Conservation (phyloP, 2,888 invertebrate genomes). For the Bibio marci region DNA sequence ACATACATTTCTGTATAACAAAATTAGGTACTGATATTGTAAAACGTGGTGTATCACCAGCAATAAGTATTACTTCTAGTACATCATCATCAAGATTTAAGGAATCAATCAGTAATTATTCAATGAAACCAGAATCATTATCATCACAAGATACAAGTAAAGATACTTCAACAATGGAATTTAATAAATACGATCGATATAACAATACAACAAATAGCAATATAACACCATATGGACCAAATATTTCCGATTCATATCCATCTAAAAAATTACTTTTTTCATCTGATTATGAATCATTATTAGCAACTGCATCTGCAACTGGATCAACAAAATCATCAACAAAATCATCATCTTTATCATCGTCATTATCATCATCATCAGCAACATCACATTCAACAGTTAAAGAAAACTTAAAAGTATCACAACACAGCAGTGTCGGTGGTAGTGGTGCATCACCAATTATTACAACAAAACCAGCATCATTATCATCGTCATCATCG, state of each 20-base stretch:
- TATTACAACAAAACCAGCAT: conserved; percentile 12
- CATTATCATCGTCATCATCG: conserved; percentile 17
- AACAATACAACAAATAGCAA: conserved; percentile 8
- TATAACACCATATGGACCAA: conserved; percentile 11
- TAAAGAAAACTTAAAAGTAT: conserved; percentile 2
- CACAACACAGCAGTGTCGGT: conserved; percentile 8
- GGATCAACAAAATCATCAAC: not conserved
- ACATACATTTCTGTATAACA: too few relatives aligned
- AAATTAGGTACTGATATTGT: conserved; percentile 28
- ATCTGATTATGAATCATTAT: conserved; percentile 4
- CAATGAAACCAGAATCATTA: conserved; percentile 17
- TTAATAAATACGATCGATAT: conserved; percentile 5
- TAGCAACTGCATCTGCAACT: conserved; percentile 2
- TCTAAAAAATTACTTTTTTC: conserved; percentile 9
- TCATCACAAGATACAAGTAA: not conserved
- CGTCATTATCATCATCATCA: not conserved
- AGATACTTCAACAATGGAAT: not conserved
- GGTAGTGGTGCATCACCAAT: conserved; percentile 13
- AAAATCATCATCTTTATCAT: not conserved
- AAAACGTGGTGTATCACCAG: conserved; percentile 29
- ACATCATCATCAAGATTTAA: conserved; percentile 25
- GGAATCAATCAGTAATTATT: conserved; percentile 26
- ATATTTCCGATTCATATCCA: conserved; percentile 8
- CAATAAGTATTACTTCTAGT: conserved; percentile 16
- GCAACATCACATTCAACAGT: not conserved